Base-by-base conservation (phyloP, 2,888 invertebrate genomes). In the Parapristionchus giblindavisi region DNA sequence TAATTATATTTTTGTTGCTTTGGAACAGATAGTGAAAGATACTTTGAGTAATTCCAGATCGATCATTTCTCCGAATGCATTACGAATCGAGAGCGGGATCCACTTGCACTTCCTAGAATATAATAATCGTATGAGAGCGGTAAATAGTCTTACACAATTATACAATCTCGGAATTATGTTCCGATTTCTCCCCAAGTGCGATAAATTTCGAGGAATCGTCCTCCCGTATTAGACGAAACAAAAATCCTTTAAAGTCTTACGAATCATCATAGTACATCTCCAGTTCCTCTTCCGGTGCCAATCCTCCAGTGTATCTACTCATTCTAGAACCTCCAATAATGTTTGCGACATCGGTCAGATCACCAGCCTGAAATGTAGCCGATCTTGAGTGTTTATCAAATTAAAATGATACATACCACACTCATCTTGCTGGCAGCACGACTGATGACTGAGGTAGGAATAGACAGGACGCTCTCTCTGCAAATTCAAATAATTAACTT, bases 21-120 rank as follows among this genome's bases (percentile, higher is more conserved):
- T 5, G 8, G 6, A 5, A n/a, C 8, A 43, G 3, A 27, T 48
- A 66, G 66, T 51, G 34, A 4, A 34, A 2, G 38, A 6, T 51
- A 0, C 76, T 63, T 81, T 82, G 17, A 87, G 77, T n/a, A 87
- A 77, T 48, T 84, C 77, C 34, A 87, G n/a, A 63, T 87, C 87
- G 63, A 87, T 85, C 87, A 87, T 87, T 74, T 87, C 84, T 3
- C 77, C 66, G 68, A 87, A 79, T 3, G 86, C 82, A 75, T 83
- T 85, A 51, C 87, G 79, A 27, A 87, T 83, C 5, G 85, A 76
- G 3, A 84, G 77, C 6, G 87, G 87, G 66, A 87, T 74, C 65
- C 82, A 81, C 43, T 82, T 83, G 80, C 79, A 86, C 52, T 82
- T 81, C 76, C 83, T 84, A 73, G 70, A 79, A 66, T 3, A 21